Conservation (phyloP, 2,113 vertebrate genomes). For the Eclectus roratus region DNA sequence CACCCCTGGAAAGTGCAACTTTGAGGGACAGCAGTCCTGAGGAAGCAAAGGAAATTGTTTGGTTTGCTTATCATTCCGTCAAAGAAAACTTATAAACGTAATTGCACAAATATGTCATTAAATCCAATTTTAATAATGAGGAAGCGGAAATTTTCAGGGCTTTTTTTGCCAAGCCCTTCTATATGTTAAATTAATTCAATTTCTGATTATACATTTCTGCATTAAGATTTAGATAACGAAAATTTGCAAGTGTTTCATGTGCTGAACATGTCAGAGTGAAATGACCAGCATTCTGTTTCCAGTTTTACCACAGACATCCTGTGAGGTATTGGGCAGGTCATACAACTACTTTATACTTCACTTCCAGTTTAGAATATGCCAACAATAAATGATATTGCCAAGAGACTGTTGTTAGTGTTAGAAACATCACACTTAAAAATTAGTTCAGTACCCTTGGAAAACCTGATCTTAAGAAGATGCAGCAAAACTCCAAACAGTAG, state of each 20-base stretch:
- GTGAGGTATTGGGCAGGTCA: background rate
- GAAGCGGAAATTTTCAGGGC: background rate
- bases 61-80: background rate
- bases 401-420: background rate
- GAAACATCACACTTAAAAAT: background rate
- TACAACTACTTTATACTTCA: background rate
- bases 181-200: background rate
- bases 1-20: background rate
- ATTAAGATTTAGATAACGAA: background rate
- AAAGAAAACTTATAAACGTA: background rate
- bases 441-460: background rate
- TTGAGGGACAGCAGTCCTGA: conserved; percentile 1
- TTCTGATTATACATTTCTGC: background rate
- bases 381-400: background rate
- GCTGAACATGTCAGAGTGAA: background rate
- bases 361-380: background rate
- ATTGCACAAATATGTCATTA: background rate
- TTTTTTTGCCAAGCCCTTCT: background rate
- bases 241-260: background rate
- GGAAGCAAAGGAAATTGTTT: background rate
- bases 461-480: background rate
- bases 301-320: background rate
- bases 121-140: background rate
- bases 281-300: background rate
- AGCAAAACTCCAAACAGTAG: background rate